Percentiles rank a stretch among this genome's conserved stretches.
phyloP scores from a whole-genome alignment of 2,113 vertebrate species.

The Pygoscelis adeliae region DNA sequence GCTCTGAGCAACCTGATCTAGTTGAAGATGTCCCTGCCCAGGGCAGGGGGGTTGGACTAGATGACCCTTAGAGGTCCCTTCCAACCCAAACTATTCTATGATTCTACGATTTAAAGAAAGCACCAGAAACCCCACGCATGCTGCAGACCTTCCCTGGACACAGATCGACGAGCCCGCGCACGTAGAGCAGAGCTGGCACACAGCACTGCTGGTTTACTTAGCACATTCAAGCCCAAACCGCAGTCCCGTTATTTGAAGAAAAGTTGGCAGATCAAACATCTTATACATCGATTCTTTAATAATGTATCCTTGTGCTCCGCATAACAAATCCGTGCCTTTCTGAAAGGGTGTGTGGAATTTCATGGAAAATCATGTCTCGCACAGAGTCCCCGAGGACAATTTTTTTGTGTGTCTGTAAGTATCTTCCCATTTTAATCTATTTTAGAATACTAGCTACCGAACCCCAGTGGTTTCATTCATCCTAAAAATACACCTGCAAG shows the following conservation, averaged over 20 bases:
- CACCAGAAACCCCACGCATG: neutral
- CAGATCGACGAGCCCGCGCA: neutral
- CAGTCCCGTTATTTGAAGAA: neutral
- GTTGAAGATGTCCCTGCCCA: no score
- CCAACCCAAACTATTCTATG: no score
- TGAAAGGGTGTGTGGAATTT: neutral
- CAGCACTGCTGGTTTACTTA: neutral
- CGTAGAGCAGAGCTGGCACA: accelerated
- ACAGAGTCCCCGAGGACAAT: neutral
- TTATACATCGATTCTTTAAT: neutral
- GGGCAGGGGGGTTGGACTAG: no score
- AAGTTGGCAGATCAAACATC: neutral
- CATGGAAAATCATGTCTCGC: neutral
- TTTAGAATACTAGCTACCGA: neutral
- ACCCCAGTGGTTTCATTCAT: neutral
- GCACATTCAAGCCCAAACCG: neutral
- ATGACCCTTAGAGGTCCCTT: no score
- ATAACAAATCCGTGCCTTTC: neutral
- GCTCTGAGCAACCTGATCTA: no score
- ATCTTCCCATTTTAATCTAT: neutral
- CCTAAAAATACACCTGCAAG: neutral
- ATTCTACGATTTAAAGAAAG: neutral
- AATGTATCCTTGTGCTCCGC: neutral
- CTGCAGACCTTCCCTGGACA: neutral
- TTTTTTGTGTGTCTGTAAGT: neutral